Evolutionary conservation across 1,140 invertebrate genomes (phyloP).

Genomic region (Drosophila santomea): DNA sequence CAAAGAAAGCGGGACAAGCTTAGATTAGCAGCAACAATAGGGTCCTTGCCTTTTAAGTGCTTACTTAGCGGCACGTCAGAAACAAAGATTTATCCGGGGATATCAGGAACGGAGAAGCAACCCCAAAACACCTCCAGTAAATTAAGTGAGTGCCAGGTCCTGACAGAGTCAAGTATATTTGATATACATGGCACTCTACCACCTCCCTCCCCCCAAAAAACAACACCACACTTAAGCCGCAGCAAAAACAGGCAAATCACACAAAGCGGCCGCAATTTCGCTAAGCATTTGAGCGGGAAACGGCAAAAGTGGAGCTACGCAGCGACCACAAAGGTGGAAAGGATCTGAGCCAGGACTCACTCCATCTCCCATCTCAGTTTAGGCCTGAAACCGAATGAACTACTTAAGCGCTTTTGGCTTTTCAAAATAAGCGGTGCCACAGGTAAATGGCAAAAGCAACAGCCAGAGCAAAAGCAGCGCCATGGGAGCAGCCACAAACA

Average conservation of each 20-base stretch:
- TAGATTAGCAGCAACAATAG: constrained; percentile 36
- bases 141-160: constrained; percentile 70
- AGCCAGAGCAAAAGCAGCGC: background rate
- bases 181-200: constrained; percentile 47
- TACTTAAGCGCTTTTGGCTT: constrained; percentile 66
- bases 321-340: constrained; percentile 15
- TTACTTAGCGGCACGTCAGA: constrained; percentile 77
- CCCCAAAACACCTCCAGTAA: constrained; percentile 53
- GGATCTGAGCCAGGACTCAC: constrained; percentile 11
- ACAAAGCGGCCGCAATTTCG: constrained; percentile 71
- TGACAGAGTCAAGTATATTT: constrained; percentile 68
- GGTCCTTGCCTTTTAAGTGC: constrained; percentile 49
- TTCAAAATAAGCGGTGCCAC: constrained; percentile 59
- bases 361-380: constrained; percentile 9
- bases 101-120: background rate
- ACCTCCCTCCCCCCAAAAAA: constrained; percentile 9
- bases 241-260: constrained; percentile 48
- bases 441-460: constrained; percentile 33
- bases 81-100: constrained; percentile 67
- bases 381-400: constrained; percentile 47
- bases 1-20: constrained; percentile 15
- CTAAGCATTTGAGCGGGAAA: constrained; percentile 66
- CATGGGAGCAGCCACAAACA: constrained; percentile 41
- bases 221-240: constrained; percentile 35
- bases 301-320: constrained; percentile 33